Percentiles rank a stretch among this genome's conserved stretches.
Evolutionary conservation across 2,888 invertebrate species (phyloP).

Genomic region (Pristionchus exspectatus): DNA sequence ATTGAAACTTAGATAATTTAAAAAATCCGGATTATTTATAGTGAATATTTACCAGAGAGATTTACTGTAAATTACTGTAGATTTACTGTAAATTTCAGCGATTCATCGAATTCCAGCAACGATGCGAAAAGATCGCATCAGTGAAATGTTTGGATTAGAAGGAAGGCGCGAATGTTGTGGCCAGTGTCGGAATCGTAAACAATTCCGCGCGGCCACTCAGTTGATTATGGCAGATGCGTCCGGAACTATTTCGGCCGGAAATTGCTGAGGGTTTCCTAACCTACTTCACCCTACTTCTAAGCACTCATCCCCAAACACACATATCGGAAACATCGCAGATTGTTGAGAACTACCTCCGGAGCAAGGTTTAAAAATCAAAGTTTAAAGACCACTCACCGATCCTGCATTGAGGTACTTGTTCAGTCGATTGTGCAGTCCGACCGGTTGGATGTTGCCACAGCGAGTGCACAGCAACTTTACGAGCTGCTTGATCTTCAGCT

Average conservation of each 20-base stretch:
- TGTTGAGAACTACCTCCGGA: no score
- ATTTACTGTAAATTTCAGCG: no score
- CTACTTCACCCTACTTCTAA: neutral
- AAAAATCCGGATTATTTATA: neutral
- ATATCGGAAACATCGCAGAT: no score
- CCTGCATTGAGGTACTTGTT: conserved; percentile 64
- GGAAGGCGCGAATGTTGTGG: neutral
- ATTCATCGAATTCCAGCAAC: no score
- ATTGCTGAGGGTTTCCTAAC: neutral
- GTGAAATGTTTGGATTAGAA: no score
- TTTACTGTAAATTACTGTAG: no score
- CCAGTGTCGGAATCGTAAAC: neutral
- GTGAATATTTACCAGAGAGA: no score
- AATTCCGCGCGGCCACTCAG: neutral
- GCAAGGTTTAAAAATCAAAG: neutral
- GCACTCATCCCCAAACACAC: neutral
- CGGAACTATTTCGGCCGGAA: neutral
- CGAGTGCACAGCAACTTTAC: conserved; percentile 79
- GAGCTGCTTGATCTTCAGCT: conserved; percentile 66
- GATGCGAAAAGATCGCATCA: no score
- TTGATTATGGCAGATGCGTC: neutral
- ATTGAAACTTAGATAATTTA: neutral
- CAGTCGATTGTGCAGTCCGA: conserved; percentile 62
- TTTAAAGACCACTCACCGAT: conserved; percentile 16
- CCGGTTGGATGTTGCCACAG: conserved; percentile 76